Evolutionary conservation across 2,113 vertebrate species (phyloP).

Genomic region (Lagenorhynchus albirostris): DNA sequence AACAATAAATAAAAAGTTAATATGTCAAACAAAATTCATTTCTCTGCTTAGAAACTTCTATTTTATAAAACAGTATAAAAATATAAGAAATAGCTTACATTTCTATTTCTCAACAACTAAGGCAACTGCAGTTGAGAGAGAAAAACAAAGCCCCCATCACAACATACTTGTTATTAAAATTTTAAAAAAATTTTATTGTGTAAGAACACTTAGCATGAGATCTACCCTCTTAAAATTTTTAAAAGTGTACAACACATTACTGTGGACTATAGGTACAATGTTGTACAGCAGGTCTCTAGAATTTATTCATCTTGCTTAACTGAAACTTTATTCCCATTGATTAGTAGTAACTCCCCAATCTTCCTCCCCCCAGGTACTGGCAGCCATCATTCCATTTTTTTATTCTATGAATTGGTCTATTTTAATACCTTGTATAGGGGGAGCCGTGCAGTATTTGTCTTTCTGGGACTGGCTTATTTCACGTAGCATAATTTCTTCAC

Average conservation of each 20-base stretch:
- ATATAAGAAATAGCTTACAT: not conserved
- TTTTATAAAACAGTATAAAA: not conserved
- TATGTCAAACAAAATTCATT: not conserved
- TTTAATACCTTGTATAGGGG: not conserved
- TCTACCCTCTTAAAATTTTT: not conserved
- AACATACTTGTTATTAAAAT: not conserved
- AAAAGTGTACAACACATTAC: not conserved
- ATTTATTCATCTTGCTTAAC: not conserved
- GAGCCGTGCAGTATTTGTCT: not conserved
- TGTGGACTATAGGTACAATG: not conserved
- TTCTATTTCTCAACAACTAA: not conserved
- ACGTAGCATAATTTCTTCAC: not conserved
- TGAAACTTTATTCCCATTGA: not conserved
- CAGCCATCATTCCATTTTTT: not conserved
- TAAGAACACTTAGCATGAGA: not conserved
- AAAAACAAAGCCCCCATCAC: not conserved
- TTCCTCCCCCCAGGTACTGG: not conserved
- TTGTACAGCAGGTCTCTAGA: not conserved
- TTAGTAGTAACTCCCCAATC: not conserved
- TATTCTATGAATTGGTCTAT: not conserved
- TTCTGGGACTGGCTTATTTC: not conserved
- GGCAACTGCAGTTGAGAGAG: not conserved
- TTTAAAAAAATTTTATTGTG: not conserved
- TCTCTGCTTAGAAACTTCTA: not conserved
- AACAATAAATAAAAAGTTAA: not conserved